Base-by-base conservation (phyloP, 2,888 invertebrate species). In the Trilocha varians region DNA sequence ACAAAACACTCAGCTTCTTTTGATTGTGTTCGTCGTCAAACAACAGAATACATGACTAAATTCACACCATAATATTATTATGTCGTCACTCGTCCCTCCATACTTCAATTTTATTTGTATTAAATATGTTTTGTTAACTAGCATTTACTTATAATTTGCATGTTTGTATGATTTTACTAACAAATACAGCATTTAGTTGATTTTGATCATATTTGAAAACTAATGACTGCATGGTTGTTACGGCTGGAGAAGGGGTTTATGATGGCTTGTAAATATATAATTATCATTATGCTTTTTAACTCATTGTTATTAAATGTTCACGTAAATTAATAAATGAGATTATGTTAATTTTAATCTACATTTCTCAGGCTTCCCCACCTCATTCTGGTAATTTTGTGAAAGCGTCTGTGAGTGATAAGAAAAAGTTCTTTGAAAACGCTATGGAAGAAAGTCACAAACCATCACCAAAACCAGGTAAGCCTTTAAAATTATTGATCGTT, bases 401-500 rank as follows among this genome's bases (percentile, higher is more conserved):
- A 87, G 91, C 96, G 73, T 92, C 93, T 47, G 96, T 98, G 67
- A 95, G 94, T 76, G 95, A 96, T 83, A 95, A 95, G 87, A 96
- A 96, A 82, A 94, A 93, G 70, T 95, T 97, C 84, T 98, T 98
- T 78, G 98, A 98, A 86, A 92, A 93, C 70, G 97, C 97, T 48
- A 96, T 98, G 91, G 95, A 96, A 83, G 95, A 96, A 75, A 93
- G 93, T 75, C 91, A 93, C 58, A 93, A 94, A 78, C 93, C 94
- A 50, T 90, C 92, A 58, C 91, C 93, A 39, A 95, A 94, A 84
- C 90, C 93, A 88, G 94, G 95, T 94, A 60, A 50, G 32, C 41
- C 41, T 39, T 13, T 13, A 25, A 25, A 25, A 5, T 18, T 18
- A 18, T 4, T 18, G 18, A 8, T 18, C 18, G 18, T 18, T 5